These are phyloP conservation scores for Carcina quercana DNA, from an alignment of 2,888 invertebrate genomes.

Conservation along the genomic window DNA sequence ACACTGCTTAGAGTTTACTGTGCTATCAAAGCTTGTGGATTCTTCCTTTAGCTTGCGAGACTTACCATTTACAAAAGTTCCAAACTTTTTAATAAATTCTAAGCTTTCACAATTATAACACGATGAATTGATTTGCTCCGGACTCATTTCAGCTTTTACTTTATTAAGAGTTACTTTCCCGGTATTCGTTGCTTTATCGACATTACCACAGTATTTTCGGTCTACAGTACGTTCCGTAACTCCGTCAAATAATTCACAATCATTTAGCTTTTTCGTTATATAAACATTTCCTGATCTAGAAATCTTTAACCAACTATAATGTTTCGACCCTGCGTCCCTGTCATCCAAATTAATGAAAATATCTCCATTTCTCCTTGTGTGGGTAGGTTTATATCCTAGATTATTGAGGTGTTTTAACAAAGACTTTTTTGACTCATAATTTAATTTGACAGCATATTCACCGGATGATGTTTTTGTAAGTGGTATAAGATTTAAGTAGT, in stretches of 20 bases:
- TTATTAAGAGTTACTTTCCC: neutral
- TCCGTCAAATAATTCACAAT: no score
- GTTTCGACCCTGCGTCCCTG: constrained; percentile 17
- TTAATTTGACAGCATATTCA: constrained; percentile 32
- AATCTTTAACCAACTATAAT: constrained; percentile 37
- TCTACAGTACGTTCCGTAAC: constrained; percentile 15
- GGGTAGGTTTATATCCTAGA: constrained; percentile 28
- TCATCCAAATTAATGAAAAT: constrained; percentile 30
- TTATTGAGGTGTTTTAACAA: constrained; percentile 36
- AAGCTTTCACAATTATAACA: no score
- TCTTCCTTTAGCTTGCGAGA: no score
- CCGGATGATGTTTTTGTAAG: constrained; percentile 36
- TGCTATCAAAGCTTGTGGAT: no score
- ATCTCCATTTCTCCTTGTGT: constrained; percentile 31
- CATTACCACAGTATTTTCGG: constrained; percentile 6
- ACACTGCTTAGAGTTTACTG: no score
- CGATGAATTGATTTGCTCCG: no score
- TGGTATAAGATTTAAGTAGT: no score
- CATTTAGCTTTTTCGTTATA: constrained; percentile 29
- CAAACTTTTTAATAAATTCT: no score
- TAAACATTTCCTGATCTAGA: constrained; percentile 43
- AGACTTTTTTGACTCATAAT: constrained; percentile 35
- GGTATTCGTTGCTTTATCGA: neutral
- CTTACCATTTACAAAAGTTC: no score
- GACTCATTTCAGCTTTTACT: constrained; percentile 14